Base-by-base conservation (phyloP, 2,113 vertebrate species). In the Grammomys dolichurus region DNA sequence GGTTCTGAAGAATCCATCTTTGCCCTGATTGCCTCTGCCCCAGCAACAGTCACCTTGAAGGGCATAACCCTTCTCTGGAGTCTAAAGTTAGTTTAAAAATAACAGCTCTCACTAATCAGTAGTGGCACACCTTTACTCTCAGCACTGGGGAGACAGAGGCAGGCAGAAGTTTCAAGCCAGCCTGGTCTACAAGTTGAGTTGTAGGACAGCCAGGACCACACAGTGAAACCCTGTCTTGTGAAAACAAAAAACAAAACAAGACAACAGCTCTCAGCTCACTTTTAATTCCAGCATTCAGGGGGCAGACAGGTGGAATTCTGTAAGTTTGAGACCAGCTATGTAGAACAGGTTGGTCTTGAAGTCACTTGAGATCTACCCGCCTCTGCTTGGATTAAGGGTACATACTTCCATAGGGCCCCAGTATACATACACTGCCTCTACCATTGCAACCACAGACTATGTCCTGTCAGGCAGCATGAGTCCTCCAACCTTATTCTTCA, bases 81-180 rank as follows among this genome's bases (percentile, higher is more conserved):
- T 75, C 31, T 51, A 33, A 75, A 95, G 26, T 58, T 86, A 75
- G 43, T 63, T 46, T 90, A 36, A 82, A 93, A 91, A n/a, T 88
- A 91, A 65, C 65, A 82, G 7, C 48, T 43, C 58, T 81, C 19
- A 2, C 22, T 24, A 46, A 1, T 26, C 43, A 43, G 4, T 26
- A 19, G 20, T 24, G 40, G 24, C 43, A 77, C 24, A 28, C 40
- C 12, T 48, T 77, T 77, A 77, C 48, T 77, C 43, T 22, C 43
- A 77, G 75, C 75, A 77, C 43, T 46, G 11, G 24, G 75, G 43
- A 77, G 24, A 46, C 43, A 77, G 40, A 28, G 36, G 70, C 22
- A 77, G 75, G 40, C 22, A 26, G 75, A 77, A 46, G 75, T 48
- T 77, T 28, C 11, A 4, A 26, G 40, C 43, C 75, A 77, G 24